phyloP scores from a whole-genome alignment of 2,797 vertebrate genomes.

The Phoxinus dragarum region DNA sequence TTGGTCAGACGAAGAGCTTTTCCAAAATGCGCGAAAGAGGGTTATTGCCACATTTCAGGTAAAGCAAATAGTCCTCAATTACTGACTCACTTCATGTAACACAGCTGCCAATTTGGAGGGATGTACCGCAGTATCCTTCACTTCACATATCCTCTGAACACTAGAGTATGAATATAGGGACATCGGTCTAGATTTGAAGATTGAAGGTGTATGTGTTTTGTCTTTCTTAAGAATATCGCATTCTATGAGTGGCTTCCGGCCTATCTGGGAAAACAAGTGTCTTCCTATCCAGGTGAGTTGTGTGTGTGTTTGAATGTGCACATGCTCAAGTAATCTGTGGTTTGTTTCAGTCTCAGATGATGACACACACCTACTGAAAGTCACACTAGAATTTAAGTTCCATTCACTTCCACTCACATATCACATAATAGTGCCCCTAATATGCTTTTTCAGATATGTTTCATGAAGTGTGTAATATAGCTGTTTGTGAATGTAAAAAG shows the following conservation, averaged over 20 bases:
- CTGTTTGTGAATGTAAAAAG: background rate
- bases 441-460: background rate
- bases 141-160: background rate
- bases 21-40: constrained; percentile 90
- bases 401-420: background rate
- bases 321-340: constrained; percentile 71
- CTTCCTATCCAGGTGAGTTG: constrained; percentile 83
- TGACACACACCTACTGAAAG: background rate
- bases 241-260: constrained; percentile 93
- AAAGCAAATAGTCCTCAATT: constrained; percentile 67
- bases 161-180: background rate
- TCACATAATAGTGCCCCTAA: background rate
- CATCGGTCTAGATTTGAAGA: background rate
- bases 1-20: constrained; percentile 93
- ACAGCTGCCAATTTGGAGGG: constrained; percentile 46
- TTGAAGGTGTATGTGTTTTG: constrained; percentile 11
- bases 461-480: background rate
- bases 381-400: background rate
- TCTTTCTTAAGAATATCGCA: constrained; percentile 82
- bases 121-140: background rate
- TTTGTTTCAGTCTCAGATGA: constrained; percentile 48
- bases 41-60: constrained; percentile 96
- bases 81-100: constrained; percentile 60
- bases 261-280: constrained; percentile 69
- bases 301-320: constrained; percentile 56